Conservation (phyloP, 2,113 vertebrate species). For the Megaceryle torquata region DNA sequence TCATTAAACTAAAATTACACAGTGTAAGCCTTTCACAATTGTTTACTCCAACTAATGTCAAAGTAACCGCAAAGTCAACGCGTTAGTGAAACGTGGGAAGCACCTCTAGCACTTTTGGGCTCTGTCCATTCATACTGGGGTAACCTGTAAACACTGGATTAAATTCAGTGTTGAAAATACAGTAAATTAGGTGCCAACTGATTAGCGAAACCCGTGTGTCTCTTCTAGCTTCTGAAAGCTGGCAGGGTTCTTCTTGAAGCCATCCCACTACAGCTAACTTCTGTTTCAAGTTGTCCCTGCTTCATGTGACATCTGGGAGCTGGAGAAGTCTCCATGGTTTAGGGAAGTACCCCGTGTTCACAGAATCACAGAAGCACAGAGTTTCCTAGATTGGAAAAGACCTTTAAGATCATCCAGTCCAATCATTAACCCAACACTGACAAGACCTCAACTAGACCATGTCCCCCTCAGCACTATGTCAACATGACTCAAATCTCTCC, state of each 20-base stretch:
- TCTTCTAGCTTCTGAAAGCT: neutral
- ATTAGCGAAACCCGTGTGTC: neutral
- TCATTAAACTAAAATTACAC: constrained; percentile 30
- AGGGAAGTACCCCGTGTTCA: neutral
- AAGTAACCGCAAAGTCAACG: constrained; percentile 25
- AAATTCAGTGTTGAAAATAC: constrained; percentile 30
- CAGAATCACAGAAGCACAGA: too few species aligned
- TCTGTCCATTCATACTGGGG: neutral
- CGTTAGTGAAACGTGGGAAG: neutral
- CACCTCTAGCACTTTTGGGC: neutral
- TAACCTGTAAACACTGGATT: neutral
- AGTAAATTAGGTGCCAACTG: constrained; percentile 10
- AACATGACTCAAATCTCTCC: too few species aligned
- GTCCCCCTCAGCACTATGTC: too few species aligned
- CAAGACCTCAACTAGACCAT: too few species aligned
- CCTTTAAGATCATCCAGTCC: too few species aligned
- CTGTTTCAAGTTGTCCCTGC: neutral
- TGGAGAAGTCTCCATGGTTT: neutral
- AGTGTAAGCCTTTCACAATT: constrained; percentile 21
- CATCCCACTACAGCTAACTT: neutral
- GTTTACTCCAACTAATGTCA: constrained; percentile 12
- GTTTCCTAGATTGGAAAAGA: too few species aligned
- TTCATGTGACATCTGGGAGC: neutral
- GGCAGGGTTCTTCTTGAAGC: neutral
- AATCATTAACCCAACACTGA: too few species aligned